Evolutionary conservation across 2,888 invertebrate genomes (phyloP), one percentile per base, ranked within the genome.

Genomic region (Callimorpha dominula): DNA sequence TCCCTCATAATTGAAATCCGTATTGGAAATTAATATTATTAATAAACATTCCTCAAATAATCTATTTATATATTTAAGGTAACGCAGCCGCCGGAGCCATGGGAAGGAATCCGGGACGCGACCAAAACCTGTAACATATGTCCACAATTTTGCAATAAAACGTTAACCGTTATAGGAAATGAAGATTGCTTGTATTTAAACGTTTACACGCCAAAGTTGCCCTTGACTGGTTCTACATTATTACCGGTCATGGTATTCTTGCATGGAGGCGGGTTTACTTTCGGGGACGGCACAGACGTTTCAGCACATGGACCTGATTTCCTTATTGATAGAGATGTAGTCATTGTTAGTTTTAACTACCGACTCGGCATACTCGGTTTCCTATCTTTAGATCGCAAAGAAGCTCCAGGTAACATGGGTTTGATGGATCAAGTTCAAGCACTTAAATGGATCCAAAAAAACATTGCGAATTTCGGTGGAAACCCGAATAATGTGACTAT

Each of bases 151-250:
- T 96, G 96, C 82, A 94, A 92, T 87, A 90, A 96, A 84, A 90
- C 96, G 84, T 92, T 94, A n/a, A 91, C 77, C 14, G 82, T 96
- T 40, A 91, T 96, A 65, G 97, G 97, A 40, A 93, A 94, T 79
- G 97, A 97, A 85, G 97, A 97, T 86, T 97, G 97, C 78, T 92
- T 97, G 9, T 97, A 96, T 82, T 88, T 97, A 42, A 97, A 97
- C 87, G 96, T 97, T 0, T 97, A 97, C 85, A 96, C 97, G 31
- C 97, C 97, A 1, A 93, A 88, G 75, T 83, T 96, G 77, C 91
- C 92, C 0, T 68, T 84, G 12, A 74, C 79, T 42, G 80, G 77
- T 15, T 65, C 75, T 11, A 49, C 77, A 15, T 78, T 80, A 6
- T 77, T 91, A 11, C 94, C 96, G 4, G 95, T 96, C 0, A 96